phyloP scores from a whole-genome alignment of 2,113 vertebrate genomes.

The Sebastes schlegelii region DNA sequence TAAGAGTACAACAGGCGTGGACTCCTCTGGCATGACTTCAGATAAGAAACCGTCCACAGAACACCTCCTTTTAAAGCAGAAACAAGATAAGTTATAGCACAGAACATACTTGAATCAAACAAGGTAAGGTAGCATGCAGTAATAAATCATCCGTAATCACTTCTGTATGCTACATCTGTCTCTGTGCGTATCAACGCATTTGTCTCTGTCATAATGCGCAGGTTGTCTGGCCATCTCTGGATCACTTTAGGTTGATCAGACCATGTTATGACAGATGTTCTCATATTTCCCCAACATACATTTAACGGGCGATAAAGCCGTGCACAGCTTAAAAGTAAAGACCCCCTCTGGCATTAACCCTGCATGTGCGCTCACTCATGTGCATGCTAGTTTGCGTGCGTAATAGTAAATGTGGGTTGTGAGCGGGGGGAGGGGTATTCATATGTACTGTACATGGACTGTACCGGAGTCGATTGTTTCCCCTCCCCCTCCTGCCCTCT shows the following conservation, averaged over 20 bases:
- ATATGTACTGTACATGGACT: constrained; percentile 58
- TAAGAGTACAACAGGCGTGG: constrained; percentile 4
- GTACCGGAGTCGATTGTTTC: constrained; percentile 28
- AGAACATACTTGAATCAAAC: neutral
- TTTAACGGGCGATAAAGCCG: constrained; percentile 70
- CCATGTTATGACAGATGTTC: constrained; percentile 59
- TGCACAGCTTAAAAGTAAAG: constrained; percentile 36
- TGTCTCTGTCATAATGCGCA: neutral
- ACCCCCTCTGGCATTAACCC: constrained; percentile 60
- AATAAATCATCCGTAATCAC: constrained; percentile 23
- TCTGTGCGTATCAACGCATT: constrained; percentile 10
- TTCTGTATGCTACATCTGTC: neutral
- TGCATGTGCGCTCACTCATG: constrained; percentile 66
- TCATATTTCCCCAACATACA: constrained; percentile 76
- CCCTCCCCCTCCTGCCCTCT: constrained; percentile 4
- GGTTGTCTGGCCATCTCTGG: constrained; percentile 11
- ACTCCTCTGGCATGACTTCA: constrained; percentile 1
- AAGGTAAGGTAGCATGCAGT: neutral
- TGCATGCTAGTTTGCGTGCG: constrained; percentile 74
- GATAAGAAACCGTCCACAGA: constrained; percentile 6
- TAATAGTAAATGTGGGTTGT: constrained; percentile 53
- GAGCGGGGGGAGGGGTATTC: neutral
- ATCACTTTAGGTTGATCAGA: constrained; percentile 29
- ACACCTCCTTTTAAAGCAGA: neutral
- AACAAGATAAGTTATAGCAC: neutral